A percentile compares a stretch with the other conserved stretches of the same genome.
Conservation (phyloP, 2,888 invertebrate genomes). For the Andrena hattorfiana region DNA sequence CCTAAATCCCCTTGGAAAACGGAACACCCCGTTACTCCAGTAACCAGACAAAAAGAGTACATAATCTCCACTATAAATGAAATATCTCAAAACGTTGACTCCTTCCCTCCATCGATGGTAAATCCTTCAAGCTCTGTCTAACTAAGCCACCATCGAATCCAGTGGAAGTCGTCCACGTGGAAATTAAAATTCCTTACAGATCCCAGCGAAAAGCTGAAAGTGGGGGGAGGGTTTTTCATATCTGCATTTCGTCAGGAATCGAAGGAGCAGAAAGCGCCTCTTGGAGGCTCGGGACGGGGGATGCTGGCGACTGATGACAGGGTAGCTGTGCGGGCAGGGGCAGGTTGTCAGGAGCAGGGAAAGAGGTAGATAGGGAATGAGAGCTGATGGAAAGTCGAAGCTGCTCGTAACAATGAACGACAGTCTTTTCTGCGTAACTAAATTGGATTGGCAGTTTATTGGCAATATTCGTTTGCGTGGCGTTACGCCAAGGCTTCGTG, state of each 20-base stretch:
- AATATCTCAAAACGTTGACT: no score
- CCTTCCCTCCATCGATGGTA: no score
- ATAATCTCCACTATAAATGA: no score
- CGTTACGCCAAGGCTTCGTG: conserved; percentile 78
- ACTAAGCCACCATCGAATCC: background rate
- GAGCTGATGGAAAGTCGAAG: conserved; percentile 52
- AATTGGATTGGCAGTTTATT: conserved; percentile 84
- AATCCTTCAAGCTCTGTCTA: background rate
- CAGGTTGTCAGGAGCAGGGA: conserved; percentile 18
- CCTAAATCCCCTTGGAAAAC: no score
- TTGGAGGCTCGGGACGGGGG: background rate
- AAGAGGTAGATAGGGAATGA: conserved; percentile 6
- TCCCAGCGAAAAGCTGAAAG: background rate
- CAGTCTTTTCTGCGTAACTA: conserved; percentile 82
- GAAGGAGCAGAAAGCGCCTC: background rate
- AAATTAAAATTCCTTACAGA: background rate
- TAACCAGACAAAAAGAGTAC: no score
- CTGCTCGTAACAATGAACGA: conserved; percentile 75
- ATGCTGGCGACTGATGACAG: background rate
- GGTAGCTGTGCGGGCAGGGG: background rate
- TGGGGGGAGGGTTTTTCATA: background rate
- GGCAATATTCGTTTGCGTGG: conserved; percentile 84
- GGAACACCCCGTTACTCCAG: no score
- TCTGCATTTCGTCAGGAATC: background rate
- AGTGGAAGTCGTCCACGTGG: background rate